Percentiles rank a stretch among this genome's conserved stretches.
Evolutionary conservation across 2,797 vertebrate species (phyloP).

Genomic region (Microctenopoma steveboyesi): DNA sequence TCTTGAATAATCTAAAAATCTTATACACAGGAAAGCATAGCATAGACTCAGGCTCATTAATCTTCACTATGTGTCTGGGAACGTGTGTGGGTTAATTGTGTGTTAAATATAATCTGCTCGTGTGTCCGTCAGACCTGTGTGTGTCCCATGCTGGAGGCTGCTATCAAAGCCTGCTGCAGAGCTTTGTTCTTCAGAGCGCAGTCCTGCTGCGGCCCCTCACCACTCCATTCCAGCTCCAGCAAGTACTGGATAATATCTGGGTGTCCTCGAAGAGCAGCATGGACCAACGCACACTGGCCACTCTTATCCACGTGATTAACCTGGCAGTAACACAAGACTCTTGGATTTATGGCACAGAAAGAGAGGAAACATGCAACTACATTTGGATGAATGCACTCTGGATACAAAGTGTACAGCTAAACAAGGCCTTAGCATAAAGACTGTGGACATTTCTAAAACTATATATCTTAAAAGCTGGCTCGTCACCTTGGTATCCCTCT

Average conservation of each 20-base stretch:
- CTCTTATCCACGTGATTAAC: constrained; percentile 94
- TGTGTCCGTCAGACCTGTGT: constrained; percentile 67
- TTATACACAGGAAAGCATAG: neutral
- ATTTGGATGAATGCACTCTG: neutral
- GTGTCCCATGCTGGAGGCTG: constrained; percentile 97
- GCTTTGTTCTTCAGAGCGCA: constrained; percentile 86
- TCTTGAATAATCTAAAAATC: neutral
- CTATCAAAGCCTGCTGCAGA: constrained; percentile 93
- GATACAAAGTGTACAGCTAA: neutral
- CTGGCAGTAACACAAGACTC: constrained; percentile 71
- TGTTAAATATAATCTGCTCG: constrained; percentile 3
- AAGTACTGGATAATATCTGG: constrained; percentile 89
- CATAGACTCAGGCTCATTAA: neutral
- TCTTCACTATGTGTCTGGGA: neutral
- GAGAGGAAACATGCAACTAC: neutral
- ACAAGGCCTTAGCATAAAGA: neutral
- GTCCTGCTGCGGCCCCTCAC: constrained; percentile 82
- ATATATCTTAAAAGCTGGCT: neutral
- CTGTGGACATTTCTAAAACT: neutral
- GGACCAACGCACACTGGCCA: constrained; percentile 93
- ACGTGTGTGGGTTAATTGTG: neutral
- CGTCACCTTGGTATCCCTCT: constrained; percentile 90
- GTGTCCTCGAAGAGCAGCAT: constrained; percentile 93
- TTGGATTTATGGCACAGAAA: constrained; percentile 13
- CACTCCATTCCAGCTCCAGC: constrained; percentile 87